Base-by-base conservation (phyloP, 23 tunicate species). In the Phallusia fumigata region DNA sequence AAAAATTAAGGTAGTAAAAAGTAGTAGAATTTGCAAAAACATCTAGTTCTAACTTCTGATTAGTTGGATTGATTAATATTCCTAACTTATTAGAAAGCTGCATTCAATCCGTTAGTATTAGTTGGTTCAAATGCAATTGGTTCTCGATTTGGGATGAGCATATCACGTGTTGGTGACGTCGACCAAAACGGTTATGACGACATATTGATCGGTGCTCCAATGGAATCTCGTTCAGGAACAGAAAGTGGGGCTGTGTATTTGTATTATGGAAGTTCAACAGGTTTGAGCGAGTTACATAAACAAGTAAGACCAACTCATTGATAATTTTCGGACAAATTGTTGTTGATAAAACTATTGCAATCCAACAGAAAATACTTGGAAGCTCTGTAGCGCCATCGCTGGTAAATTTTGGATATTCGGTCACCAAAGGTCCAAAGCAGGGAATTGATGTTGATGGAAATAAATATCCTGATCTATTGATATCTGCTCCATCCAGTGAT, bases 161-260 rank as follows among this genome's bases (percentile, higher is more conserved):
- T 85, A 10, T 32, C 69, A 30, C 53, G 30, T 40, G 83, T 47
- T n/a, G 89, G 89, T 31, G 89, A 85, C 45, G 35, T 85, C 26
- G 89, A 85, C 36, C 47, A 30, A 65, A 85, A 85, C 40, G 89
- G 89, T 52, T 78, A 35, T 69, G 64, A 85, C 35, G 89, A 85
- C 79, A 64, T 85, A 35, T 22, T 85, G 10, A 47, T 85, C 28
- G 83, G 89, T 22, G 82, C 89, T n/a, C 89, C 89, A 44, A 18
- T 32, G 33, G 89, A 85, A 36, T 75, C 33, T 64, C 36, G 21
- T 24, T 28, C 78, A 32, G 31, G 53, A 0, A 40, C 51, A n/a
- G 36, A 35, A 76, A 65, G 83, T 31, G 89, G 89, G 22, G 82
- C 79, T 16, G 77, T 85, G 28, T 85, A 85, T 47, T 22, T 85